Evolutionary conservation across 1,140 invertebrate genomes (phyloP).

Genomic region (Centruroides vittatus): DNA sequence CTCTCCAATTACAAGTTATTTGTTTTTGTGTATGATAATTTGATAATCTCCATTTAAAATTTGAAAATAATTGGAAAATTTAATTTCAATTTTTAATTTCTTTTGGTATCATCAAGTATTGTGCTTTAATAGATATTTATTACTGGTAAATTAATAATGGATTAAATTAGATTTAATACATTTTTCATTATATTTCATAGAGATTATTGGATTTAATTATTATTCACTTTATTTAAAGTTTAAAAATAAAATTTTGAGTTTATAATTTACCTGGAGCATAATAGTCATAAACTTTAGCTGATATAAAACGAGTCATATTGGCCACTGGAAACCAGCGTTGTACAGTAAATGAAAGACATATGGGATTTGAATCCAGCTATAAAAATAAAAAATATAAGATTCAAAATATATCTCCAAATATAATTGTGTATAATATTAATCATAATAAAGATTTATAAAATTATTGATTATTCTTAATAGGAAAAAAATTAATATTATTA

Average conservation of each 20-base stretch:
- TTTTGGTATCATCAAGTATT: neutral
- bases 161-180: no score
- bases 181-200: no score
- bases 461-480: no score
- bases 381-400: neutral
- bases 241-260: slow-evolving; percentile 1
- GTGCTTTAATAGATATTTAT: neutral
- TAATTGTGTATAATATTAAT: no score
- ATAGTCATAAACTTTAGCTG: slow-evolving; percentile 84
- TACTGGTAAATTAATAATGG: neutral
- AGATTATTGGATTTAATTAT: no score
- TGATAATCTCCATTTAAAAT: no score
- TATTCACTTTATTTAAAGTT: neutral
- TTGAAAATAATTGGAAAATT: no score
- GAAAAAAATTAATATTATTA: no score
- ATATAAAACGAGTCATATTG: slow-evolving; percentile 84
- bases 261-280: slow-evolving; percentile 68
- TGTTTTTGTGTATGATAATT: no score
- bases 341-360: slow-evolving; percentile 81
- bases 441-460: neutral
- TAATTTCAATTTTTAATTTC: no score
- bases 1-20: no score
- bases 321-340: slow-evolving; percentile 92
- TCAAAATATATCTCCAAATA: no score
- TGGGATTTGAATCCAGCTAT: slow-evolving; percentile 59